Conservation (phyloP, 2,888 invertebrate genomes). For the Leptodirus hochenwartii region DNA sequence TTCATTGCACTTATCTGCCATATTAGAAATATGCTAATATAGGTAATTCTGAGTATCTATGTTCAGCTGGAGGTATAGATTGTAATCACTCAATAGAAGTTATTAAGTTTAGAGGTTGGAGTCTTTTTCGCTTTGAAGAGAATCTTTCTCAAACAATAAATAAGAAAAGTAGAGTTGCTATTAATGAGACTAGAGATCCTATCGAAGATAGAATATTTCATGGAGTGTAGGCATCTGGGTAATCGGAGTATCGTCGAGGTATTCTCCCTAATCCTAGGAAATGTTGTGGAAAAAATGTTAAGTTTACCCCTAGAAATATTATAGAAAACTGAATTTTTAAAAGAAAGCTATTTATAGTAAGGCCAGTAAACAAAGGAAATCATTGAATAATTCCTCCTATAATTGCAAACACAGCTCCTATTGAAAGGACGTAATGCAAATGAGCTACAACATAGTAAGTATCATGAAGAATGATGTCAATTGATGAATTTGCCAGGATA, state of each 20-base stretch:
- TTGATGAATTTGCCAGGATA: conserved; percentile 52
- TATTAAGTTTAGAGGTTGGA: conserved; percentile 31
- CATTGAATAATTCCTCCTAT: conserved; percentile 55
- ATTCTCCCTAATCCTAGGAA: conserved; percentile 52
- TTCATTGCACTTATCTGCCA: conserved; percentile 42
- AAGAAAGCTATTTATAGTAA: conserved; percentile 36
- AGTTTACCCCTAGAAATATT: conserved; percentile 60
- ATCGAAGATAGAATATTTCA: conserved; percentile 52
- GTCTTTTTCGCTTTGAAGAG: conserved; percentile 31
- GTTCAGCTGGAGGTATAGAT: conserved; percentile 36
- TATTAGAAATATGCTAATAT: conserved; percentile 41
- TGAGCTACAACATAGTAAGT: conserved; percentile 75
- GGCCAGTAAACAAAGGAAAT: conserved; percentile 47
- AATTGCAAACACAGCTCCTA: conserved; percentile 65
- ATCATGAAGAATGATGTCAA: conserved; percentile 62
- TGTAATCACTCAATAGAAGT: conserved; percentile 44
- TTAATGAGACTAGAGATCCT: conserved; percentile 43
- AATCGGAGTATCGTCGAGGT: conserved; percentile 60
- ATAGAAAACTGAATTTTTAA: conserved; percentile 50
- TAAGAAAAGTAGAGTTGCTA: conserved; percentile 38
- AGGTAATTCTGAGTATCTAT: conserved; percentile 39
- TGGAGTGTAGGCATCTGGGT: conserved; percentile 42
- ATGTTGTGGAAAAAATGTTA: conserved; percentile 69
- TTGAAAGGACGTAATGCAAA: conserved; percentile 65
- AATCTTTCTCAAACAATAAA: conserved; percentile 44